Conservation (phyloP, 2,113 vertebrate species). For the Scalopus aquaticus region DNA sequence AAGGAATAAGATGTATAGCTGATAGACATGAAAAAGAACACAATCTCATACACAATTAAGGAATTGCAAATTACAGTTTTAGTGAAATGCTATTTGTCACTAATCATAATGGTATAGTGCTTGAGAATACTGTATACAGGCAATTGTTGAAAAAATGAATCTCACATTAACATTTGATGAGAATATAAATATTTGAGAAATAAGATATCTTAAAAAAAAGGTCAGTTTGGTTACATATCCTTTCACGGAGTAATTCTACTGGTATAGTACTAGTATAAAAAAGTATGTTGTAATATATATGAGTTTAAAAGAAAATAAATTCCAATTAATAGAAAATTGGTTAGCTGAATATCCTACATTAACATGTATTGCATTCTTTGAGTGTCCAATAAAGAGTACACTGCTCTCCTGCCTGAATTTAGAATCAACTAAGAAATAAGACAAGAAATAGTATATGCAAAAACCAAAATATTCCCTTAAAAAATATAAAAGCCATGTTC, state of each 20-base stretch:
- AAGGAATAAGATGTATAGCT: constrained; percentile 33
- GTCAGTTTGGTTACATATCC: background rate
- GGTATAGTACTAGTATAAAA: too few species aligned
- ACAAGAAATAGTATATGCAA: background rate
- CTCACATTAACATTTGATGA: background rate
- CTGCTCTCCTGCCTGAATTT: background rate
- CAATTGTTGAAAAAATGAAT: background rate
- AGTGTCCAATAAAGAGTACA: background rate
- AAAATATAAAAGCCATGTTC: background rate
- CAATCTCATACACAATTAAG: constrained; percentile 18
- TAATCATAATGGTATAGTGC: constrained; percentile 25
- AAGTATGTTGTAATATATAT: background rate
- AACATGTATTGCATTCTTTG: background rate
- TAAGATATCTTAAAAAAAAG: background rate
- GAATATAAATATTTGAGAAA: background rate
- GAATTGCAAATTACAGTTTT: constrained; percentile 47
- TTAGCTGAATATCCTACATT: background rate
- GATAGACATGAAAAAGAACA: constrained; percentile 55
- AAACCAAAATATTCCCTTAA: background rate
- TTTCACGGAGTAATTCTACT: background rate
- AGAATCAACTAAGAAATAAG: background rate
- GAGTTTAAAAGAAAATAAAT: background rate
- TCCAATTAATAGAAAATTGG: background rate
- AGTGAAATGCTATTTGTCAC: constrained; percentile 33
- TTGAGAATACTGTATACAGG: background rate